A percentile compares a stretch with the other conserved stretches of the same genome.
Conservation (phyloP, 2,113 vertebrate species). For the Coturnix japonica region DNA sequence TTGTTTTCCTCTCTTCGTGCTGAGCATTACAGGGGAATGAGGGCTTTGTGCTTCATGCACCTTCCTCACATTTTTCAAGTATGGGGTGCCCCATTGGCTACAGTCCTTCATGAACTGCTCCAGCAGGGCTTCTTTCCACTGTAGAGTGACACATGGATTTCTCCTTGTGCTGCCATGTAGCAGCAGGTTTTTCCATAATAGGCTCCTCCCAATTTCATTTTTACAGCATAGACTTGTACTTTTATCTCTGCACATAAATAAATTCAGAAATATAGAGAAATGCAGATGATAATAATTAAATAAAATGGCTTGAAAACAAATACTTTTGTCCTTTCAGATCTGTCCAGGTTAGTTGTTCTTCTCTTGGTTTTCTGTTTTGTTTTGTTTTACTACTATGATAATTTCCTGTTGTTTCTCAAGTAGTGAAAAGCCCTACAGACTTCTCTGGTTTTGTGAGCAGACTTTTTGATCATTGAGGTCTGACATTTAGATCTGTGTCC, state of each 20-base stretch:
- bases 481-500: not conserved
- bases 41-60: not conserved
- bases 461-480: not conserved
- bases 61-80: not conserved
- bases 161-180: not conserved
- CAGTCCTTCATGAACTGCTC: not conserved
- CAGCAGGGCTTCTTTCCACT: not conserved
- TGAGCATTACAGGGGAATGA: not conserved
- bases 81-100: not conserved
- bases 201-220: not conserved
- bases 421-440: not conserved
- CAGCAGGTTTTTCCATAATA: fast-evolving
- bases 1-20: not conserved
- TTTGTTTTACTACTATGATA: not conserved
- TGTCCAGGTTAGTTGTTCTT: not conserved
- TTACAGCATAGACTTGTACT: not conserved
- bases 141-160: not conserved
- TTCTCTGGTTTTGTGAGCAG: not conserved
- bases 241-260: not conserved
- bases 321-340: not conserved
- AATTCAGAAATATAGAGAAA: not conserved
- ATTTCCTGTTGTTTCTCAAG: not conserved
- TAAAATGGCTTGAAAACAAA: not conserved
- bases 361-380: not conserved
- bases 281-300: not conserved